Evolutionary conservation across 2,888 invertebrate genomes (phyloP), one percentile per base, ranked within the genome.

Genomic region (Drosophila atroscutellata): DNA sequence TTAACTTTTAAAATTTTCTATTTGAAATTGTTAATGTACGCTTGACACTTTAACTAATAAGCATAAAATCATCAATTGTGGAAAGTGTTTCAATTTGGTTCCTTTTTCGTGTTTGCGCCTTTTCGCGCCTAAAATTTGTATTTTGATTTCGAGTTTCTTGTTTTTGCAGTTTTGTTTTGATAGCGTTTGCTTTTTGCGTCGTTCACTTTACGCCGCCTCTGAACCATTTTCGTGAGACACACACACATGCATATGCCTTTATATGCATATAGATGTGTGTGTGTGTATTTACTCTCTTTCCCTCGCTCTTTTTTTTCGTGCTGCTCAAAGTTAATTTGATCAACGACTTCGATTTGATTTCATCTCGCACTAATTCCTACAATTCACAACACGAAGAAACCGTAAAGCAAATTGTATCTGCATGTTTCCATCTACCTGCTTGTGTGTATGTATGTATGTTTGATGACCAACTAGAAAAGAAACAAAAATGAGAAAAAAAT

Each of bases 91-190:
- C 20, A 24, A 45, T 24, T 26, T 32, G 34, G 9, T 64, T 52
- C 45, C 37, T 42, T 66, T 37, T 26, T 55, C 42, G 60, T 73
- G 49, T 26, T n/a, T 15, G 15, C 26, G 61, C 45, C 36, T 70
- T 57, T 82, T 50, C n/a, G 59, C 67, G 68, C 63, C 57, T 39
- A 58, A 82, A 59, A 49, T 54, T 28, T 61, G 52, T 75, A 42
- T 71, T 65, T 59, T 56, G 49, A 47, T 58, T 54, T 20, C 13
- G 34, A 45, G 58, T 62, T 63, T 62, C 61, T 71, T 71, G 56
- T 64, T 67, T 74, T 85, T 77, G 66, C 32, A 60, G 60, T 74
- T 83, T 83, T 83, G 81, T 83, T 83, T 74, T 83, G 83, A 68
- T 83, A 76, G 63, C 56, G 47, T 63, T 77, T 80, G 66, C 50